A percentile compares a stretch with the other conserved stretches of the same genome.
These are phyloP conservation scores for Dryobates pubescens DNA, from an alignment of 2,797 vertebrate genomes.

Conservation along the genomic window DNA sequence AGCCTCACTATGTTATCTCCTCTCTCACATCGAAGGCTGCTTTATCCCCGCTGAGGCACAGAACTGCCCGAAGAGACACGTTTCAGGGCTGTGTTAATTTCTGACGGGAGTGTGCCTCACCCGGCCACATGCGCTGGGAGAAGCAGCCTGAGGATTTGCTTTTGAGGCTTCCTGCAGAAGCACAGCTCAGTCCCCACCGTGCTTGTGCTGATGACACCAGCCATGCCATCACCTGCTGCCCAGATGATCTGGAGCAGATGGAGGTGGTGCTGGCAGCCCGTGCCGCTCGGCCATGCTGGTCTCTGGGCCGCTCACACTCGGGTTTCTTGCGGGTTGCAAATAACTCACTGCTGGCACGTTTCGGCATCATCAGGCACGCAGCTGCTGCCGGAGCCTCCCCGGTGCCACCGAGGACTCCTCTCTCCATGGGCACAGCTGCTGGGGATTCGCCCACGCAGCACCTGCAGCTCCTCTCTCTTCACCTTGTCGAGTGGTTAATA, in stretches of 20 bases:
- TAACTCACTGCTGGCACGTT: neutral
- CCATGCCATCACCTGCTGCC: neutral
- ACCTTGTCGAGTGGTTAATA: neutral
- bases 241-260: fast-evolving
- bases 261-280: fast-evolving
- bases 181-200: neutral
- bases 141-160: neutral
- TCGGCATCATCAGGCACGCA: neutral
- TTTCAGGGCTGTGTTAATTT: neutral
- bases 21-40: neutral
- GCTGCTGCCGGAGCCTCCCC: neutral
- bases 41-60: neutral
- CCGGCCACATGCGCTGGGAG: too few species aligned
- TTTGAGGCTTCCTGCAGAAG: neutral
- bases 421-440: neutral
- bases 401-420: neutral
- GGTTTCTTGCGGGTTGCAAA: neutral
- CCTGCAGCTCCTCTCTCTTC: neutral
- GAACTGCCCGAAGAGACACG: neutral
- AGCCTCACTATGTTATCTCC: neutral
- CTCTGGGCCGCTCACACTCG: neutral
- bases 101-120: neutral
- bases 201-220: too few species aligned
- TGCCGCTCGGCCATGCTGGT: neutral
- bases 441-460: neutral